Evolutionary conservation across 2,888 invertebrate genomes (phyloP), one percentile per base, ranked within the genome.

Genomic region (Conus canariensis): DNA sequence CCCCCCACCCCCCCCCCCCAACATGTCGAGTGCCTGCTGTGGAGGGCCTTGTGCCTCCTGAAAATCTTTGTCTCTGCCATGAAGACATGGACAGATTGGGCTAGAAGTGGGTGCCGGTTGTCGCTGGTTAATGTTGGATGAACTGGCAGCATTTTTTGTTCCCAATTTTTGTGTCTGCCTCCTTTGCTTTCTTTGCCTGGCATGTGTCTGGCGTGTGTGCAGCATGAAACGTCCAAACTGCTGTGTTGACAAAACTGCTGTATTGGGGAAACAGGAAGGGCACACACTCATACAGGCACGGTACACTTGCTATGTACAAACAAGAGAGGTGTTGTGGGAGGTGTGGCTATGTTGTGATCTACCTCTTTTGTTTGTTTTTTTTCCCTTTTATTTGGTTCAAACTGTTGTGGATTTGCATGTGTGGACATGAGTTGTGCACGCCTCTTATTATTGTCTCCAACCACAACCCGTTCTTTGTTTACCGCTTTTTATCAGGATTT

Each of bases 321-420:
- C 45, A 64, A 14, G 64, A 10, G 22, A 60, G 30, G 16, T 80
- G 70, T 88, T 60, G 59, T 67, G 67, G 67, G 30, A 19, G 8
- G 19, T n/a, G 58, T 67, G 45, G 77, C 30, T 74, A 16, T 25
- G 56, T 12, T 9, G 25, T 58, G 77, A 88, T 88, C 82, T 80
- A 88, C 77, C 77, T 74, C 77, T 80, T 80, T 59, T 56, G 0
- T 12, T 22, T 30, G 25, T 58, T 77, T 58, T 88, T 56, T 74
- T 58, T 22, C n/a, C 64, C 16, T 10, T 10, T 64, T 64, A 19
- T 58, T n/a, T 56, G 14, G 56, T 88, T 56, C 56, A 45, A 12
- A 12, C 59, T 59, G 77, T 74, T 77, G 58, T 88, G n/a, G 88
- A 8, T 88, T 77, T 58, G 82, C 82, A 80, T 45, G 74, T 60